A percentile compares a stretch with the other conserved stretches of the same genome.
Conservation (phyloP, 2,888 invertebrate genomes). For the Noctua fimbriata region DNA sequence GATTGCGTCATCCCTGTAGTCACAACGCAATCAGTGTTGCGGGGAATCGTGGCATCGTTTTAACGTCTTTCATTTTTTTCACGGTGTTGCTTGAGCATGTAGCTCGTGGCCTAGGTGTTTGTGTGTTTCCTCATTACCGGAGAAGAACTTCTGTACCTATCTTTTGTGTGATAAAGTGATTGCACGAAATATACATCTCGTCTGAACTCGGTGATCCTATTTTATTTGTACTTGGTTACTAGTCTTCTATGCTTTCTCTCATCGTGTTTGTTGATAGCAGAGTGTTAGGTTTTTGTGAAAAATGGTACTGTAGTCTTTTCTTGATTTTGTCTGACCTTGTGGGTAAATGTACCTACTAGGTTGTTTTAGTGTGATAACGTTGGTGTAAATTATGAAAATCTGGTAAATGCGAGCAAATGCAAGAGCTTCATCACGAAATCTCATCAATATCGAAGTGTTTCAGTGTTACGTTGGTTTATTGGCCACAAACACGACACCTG, state of each 20-base stretch:
- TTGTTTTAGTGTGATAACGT: constrained; percentile 17
- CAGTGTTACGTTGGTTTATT: neutral
- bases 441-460: neutral
- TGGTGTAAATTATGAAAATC: neutral
- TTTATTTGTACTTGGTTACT: constrained; percentile 48
- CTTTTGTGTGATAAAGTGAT: constrained; percentile 16
- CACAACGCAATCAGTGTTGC: neutral
- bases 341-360: neutral
- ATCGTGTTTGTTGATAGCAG: neutral
- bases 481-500: neutral
- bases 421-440: neutral
- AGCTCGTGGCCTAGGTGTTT: neutral
- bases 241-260: constrained; percentile 1
- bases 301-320: neutral
- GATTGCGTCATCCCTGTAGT: neutral
- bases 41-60: neutral
- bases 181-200: constrained; percentile 35
- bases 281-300: constrained; percentile 28
- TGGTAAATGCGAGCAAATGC: neutral
- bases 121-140: neutral
- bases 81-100: neutral
- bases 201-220: constrained; percentile 14
- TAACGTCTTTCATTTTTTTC: neutral
- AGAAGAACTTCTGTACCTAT: neutral
- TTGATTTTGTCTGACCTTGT: constrained; percentile 14